Conservation (phyloP, 2,888 invertebrate genomes). For the Cordilura impudica region DNA sequence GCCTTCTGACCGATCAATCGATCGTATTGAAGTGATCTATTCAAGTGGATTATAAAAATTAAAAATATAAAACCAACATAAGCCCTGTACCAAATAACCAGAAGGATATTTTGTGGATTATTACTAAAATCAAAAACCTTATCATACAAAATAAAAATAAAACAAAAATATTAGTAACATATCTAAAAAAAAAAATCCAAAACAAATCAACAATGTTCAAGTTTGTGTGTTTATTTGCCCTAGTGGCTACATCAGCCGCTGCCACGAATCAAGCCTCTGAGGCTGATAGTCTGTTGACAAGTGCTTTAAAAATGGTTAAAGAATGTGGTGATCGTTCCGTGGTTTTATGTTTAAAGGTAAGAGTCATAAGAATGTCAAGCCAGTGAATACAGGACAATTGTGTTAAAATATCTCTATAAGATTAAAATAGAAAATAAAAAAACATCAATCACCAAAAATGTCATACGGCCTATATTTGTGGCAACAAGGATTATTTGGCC, state of each 20-base stretch:
- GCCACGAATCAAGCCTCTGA: slow-evolving; percentile 76
- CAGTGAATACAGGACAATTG: neutral
- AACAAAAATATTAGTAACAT: too few species aligned
- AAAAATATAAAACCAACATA: slow-evolving; percentile 41
- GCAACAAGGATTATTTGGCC: too few species aligned
- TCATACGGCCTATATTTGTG: too few species aligned
- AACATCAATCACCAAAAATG: too few species aligned
- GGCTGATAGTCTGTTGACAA: slow-evolving; percentile 80
- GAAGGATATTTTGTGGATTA: slow-evolving; percentile 57
- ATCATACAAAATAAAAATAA: neutral
- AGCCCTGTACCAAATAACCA: slow-evolving; percentile 41
- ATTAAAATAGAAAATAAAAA: neutral
- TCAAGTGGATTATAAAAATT: slow-evolving; percentile 50
- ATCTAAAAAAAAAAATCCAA: too few species aligned
- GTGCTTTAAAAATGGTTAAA: slow-evolving; percentile 84
- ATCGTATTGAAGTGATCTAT: slow-evolving; percentile 65
- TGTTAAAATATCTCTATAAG: neutral
- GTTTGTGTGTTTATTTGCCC: slow-evolving; percentile 77
- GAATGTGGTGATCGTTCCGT: slow-evolving; percentile 85
- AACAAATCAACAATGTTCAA: slow-evolving; percentile 78
- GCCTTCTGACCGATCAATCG: slow-evolving; percentile 78
- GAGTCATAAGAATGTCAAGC: neutral
- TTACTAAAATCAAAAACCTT: neutral
- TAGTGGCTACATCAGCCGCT: slow-evolving; percentile 79
- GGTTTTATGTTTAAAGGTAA: slow-evolving; percentile 86